These are phyloP conservation scores for Amblyopsis rosae DNA, from an alignment of 2,113 vertebrate species.

Conservation along the genomic window DNA sequence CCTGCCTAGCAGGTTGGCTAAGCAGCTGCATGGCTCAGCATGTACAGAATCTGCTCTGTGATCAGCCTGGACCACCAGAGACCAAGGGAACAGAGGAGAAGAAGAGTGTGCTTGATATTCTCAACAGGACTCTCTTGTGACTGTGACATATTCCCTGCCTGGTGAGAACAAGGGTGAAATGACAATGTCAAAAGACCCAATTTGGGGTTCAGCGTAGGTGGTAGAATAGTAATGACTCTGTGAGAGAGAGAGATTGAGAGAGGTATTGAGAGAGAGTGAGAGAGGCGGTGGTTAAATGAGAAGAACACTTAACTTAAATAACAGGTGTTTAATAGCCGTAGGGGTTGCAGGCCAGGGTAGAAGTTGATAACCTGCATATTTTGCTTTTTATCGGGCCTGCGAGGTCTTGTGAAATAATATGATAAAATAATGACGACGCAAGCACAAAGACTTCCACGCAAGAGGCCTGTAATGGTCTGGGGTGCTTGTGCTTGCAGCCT, in stretches of 20 bases:
- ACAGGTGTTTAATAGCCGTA: constrained; percentile 33
- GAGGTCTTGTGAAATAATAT: constrained; percentile 29
- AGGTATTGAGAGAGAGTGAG: constrained; percentile 3
- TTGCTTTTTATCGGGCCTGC: constrained; percentile 26
- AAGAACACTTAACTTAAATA: constrained; percentile 28
- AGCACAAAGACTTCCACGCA: constrained; percentile 12
- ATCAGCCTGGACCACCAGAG: constrained; percentile 18
- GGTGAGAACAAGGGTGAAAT: constrained; percentile 34
- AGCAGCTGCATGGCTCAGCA: constrained; percentile 6
- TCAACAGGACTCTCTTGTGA: too few species aligned
- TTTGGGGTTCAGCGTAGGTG: constrained; percentile 13
- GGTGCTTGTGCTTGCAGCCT: constrained; percentile 15
- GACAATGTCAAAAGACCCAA: constrained; percentile 29
- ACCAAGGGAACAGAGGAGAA: constrained; percentile 17
- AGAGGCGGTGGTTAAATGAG: background rate
- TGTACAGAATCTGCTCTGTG: constrained; percentile 14
- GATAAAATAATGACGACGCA: constrained; percentile 30
- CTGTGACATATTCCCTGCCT: constrained; percentile 42
- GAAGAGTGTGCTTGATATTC: too few species aligned
- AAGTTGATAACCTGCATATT: constrained; percentile 19
- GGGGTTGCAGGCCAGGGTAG: constrained; percentile 8
- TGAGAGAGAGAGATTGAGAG: background rate
- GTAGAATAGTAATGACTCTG: constrained; percentile 18
- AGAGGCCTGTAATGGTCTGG: constrained; percentile 22
- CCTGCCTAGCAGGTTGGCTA: background rate